Evolutionary conservation across 1,140 invertebrate genomes (phyloP).

Genomic region (Sesamia nonagrioides): DNA sequence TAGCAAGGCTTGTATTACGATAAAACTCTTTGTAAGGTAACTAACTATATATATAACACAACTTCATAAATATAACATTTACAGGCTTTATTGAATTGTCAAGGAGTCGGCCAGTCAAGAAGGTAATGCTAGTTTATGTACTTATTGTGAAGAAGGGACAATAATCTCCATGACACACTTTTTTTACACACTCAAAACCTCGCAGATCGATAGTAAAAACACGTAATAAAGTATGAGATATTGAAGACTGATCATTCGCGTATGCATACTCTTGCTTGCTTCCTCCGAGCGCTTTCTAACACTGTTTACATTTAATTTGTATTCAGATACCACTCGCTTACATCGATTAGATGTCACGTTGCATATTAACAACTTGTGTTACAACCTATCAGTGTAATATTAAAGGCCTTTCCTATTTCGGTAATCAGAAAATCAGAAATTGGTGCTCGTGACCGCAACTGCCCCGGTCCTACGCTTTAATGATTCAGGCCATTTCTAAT

Average conservation of each 20-base stretch:
- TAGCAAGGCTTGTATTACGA: neutral
- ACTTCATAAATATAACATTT: no score
- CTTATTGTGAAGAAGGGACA: no score
- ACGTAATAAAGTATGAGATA: neutral
- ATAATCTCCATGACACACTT: no score
- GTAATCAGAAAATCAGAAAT: conserved; percentile 25
- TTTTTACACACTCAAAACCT: no score
- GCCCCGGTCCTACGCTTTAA: conserved; percentile 13
- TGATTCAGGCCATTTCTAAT: conserved; percentile 22
- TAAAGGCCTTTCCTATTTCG: conserved; percentile 28
- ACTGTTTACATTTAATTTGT: conserved; percentile 51
- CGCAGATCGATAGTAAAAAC: neutral
- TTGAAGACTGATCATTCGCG: neutral
- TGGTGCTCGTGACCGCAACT: conserved; percentile 4
- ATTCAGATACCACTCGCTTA: conserved; percentile 39
- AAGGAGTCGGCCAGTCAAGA: no score
- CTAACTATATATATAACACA: no score
- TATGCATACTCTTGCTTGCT: conserved; percentile 15
- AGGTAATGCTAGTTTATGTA: no score
- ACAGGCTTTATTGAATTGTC: no score
- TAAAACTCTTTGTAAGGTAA: neutral
- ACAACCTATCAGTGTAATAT: conserved; percentile 29
- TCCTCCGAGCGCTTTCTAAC: conserved; percentile 12
- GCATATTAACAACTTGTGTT: conserved; percentile 33
- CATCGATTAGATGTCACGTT: conserved; percentile 38